Evolutionary conservation across 2,113 vertebrate species (phyloP).

Genomic region (Dipodomys ordii): DNA sequence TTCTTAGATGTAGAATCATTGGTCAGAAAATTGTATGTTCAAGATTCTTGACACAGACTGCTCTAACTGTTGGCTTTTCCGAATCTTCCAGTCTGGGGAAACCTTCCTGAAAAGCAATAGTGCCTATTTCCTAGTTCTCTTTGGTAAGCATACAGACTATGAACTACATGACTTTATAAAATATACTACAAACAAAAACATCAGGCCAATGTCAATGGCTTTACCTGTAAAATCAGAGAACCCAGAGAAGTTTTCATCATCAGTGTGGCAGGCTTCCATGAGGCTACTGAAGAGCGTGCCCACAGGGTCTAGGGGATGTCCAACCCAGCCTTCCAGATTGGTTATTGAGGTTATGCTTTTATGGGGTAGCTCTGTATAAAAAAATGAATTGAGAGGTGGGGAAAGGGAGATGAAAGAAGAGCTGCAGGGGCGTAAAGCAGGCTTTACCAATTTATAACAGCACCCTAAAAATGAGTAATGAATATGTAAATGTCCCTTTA

Average conservation of each 20-base stretch:
- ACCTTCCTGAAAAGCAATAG: not conserved
- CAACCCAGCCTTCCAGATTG: constrained; percentile 98
- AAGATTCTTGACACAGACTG: not conserved
- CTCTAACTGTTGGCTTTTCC: not conserved
- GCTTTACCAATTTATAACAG: constrained; percentile 40
- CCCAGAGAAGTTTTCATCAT: constrained; percentile 90
- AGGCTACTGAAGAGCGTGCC: constrained; percentile 96
- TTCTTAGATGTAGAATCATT: constrained; percentile 33
- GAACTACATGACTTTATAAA: not conserved
- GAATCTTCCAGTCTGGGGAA: not conserved
- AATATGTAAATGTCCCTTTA: constrained; percentile 44
- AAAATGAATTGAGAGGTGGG: constrained; percentile 24
- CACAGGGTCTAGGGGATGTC: constrained; percentile 96
- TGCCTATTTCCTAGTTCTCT: not conserved
- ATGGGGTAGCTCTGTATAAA: constrained; percentile 91
- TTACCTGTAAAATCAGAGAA: constrained; percentile 92
- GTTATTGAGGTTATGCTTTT: constrained; percentile 94
- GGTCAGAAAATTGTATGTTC: constrained; percentile 1
- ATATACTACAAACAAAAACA: constrained; percentile 9
- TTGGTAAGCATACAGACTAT: not conserved
- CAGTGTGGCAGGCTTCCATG: constrained; percentile 92
- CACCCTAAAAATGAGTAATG: constrained; percentile 18
- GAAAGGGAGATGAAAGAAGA: not conserved
- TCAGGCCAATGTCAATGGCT: not conserved
- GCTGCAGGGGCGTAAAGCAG: not conserved